A percentile compares a stretch with the other conserved stretches of the same genome.
Evolutionary conservation across 2,888 invertebrate genomes (phyloP).

Genomic region (Sarcophaga subvicina): DNA sequence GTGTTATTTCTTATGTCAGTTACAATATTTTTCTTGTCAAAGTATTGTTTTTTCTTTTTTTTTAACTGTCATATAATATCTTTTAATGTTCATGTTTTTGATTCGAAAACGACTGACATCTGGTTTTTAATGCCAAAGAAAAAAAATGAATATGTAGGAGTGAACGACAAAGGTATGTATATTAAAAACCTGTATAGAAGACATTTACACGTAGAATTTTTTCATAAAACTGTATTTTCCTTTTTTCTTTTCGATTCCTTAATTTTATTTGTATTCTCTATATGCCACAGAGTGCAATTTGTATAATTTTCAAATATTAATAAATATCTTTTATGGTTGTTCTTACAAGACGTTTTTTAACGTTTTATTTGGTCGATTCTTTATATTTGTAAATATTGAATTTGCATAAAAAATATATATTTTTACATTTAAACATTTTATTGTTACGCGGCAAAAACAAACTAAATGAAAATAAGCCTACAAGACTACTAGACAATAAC

Average conservation of each 20-base stretch:
- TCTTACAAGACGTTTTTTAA: slow-evolving; percentile 31
- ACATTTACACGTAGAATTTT: slow-evolving; percentile 69
- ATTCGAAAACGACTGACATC: slow-evolving; percentile 59
- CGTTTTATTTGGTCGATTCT: background rate
- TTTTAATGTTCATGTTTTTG: slow-evolving; percentile 52
- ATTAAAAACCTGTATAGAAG: slow-evolving; percentile 33
- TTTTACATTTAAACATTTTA: too few relatives aligned
- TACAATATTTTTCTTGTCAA: slow-evolving; percentile 46
- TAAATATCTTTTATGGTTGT: slow-evolving; percentile 65
- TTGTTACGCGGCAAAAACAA: too few relatives aligned
- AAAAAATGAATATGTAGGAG: background rate
- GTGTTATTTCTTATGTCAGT: slow-evolving; percentile 17
- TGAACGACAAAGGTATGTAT: background rate
- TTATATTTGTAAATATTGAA: slow-evolving; percentile 3
- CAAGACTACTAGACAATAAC: too few relatives aligned
- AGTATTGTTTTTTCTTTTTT: slow-evolving; percentile 44
- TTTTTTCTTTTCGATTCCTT: background rate
- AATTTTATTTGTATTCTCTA: background rate
- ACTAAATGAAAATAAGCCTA: too few relatives aligned
- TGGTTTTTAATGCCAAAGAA: slow-evolving; percentile 65
- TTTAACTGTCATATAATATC: slow-evolving; percentile 69
- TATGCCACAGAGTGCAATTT: slow-evolving; percentile 58
- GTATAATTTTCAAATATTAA: slow-evolving; percentile 72
- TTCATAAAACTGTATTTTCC: slow-evolving; percentile 37
- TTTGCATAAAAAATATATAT: background rate